Base-by-base conservation (phyloP, 2,888 invertebrate genomes). In the Andrena chrysosceles region DNA sequence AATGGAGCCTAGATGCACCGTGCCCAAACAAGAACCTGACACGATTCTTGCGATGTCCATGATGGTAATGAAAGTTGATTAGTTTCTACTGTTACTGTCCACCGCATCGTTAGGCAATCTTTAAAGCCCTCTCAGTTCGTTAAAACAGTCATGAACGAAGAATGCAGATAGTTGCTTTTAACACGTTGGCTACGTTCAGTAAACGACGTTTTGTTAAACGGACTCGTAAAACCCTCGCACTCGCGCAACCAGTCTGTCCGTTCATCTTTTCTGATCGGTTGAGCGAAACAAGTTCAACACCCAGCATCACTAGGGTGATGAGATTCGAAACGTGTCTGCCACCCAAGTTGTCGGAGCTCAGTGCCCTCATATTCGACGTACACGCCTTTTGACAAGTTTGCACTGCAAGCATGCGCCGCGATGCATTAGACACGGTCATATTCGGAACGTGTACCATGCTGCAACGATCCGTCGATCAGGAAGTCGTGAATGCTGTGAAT, bases 371-470 rank as follows among this genome's bases (percentile, higher is more conserved):
- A 67, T 79, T 64, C 74, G 77, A 81, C 77, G 77, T 78, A 63
- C 83, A 84, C 79, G 77, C 85, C 64, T 82, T 84, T 89, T 91
- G 92, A 92, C 93, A 90, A 90, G 91, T 92, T 93, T 92, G 92
- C 91, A 83, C 87, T 84, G 89, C 86, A 90, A 91, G 90, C 92
- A 92, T 91, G 91, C 87, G 90, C 90, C 87, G 85, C 73, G 68
- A 54, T 77, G 71, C 85, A 76, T 87, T 81, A 72, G 75, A 71
- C 60, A 56, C 79, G 87, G 81, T 84, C 81, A 88, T 85, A 88
- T 88, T 84, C 80, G 76, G 77, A 66, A 79, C 81, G 80, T 73
- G 84, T 77, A 85, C 80, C 87, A 73, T 78, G 79, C 79, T 85
- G 85, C 89, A 88, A 89, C 84, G 89, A 90, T 81, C 76, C 85